Evolutionary conservation across 1,140 invertebrate species (phyloP).

Genomic region (Antheraea pernyi): DNA sequence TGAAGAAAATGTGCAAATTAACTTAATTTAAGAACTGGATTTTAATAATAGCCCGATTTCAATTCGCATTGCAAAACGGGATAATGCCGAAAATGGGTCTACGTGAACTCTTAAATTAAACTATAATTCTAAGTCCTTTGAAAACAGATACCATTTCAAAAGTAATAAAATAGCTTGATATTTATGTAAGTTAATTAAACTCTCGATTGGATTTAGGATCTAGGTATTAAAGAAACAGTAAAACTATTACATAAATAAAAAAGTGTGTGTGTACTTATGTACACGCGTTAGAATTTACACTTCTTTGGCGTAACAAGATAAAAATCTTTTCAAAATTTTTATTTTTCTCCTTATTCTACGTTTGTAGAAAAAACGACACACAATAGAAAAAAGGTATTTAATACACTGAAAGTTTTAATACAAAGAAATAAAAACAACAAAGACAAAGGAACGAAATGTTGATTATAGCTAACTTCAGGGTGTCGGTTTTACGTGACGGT

Average conservation of each 20-base stretch:
- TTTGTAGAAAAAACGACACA: too few relatives aligned
- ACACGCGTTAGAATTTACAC: too few relatives aligned
- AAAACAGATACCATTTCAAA: conserved; percentile 9
- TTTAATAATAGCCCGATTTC: conserved; percentile 29
- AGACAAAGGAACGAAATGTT: too few relatives aligned
- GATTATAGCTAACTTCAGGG: too few relatives aligned
- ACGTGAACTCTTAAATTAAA: conserved; percentile 23
- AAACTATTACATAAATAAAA: neutral
- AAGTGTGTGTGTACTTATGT: too few relatives aligned
- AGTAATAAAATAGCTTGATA: conserved; percentile 13
- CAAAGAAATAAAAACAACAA: too few relatives aligned
- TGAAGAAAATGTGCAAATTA: conserved; percentile 13
- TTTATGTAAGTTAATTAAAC: conserved; percentile 10
- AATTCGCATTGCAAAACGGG: conserved; percentile 20
- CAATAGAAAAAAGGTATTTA: too few relatives aligned
- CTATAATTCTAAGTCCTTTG: conserved; percentile 9
- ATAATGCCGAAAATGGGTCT: conserved; percentile 3
- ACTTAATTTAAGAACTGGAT: conserved; percentile 17
- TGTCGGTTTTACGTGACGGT: too few relatives aligned
- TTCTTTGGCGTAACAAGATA: too few relatives aligned
- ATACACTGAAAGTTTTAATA: too few relatives aligned
- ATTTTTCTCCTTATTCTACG: too few relatives aligned
- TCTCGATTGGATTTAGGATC: neutral
- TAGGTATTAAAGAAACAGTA: neutral
- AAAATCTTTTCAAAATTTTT: too few relatives aligned